Conservation (phyloP, 2,888 invertebrate species). For the Diachrysia chrysitis region DNA sequence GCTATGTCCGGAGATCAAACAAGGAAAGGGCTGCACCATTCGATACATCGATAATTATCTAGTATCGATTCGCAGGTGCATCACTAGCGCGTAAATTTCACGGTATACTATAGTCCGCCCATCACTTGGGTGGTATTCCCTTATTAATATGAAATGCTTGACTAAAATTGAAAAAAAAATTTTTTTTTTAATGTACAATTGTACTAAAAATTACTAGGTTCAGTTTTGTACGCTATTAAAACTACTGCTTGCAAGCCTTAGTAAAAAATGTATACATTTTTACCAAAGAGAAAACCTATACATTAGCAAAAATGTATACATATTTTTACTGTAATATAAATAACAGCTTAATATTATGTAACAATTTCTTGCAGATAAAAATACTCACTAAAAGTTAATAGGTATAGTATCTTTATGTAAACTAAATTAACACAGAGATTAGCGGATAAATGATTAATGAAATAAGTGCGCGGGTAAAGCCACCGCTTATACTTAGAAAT, state of each 20-base stretch:
- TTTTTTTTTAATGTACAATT: not conserved
- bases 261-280: too few relatives aligned
- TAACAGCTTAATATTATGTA: too few relatives aligned
- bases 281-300: too few relatives aligned
- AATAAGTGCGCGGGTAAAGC: slow-evolving; percentile 42
- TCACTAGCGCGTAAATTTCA: slow-evolving; percentile 67
- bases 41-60: slow-evolving; percentile 70
- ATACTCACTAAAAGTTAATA: slow-evolving; percentile 19
- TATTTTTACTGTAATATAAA: too few relatives aligned
- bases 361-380: too few relatives aligned
- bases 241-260: too few relatives aligned
- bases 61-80: slow-evolving; percentile 67
- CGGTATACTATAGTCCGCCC: slow-evolving; percentile 54
- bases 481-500: slow-evolving; percentile 20
- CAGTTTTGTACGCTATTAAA: too few relatives aligned
- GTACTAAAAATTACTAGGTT: too few relatives aligned
- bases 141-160: slow-evolving; percentile 45
- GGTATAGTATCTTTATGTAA: slow-evolving; percentile 29
- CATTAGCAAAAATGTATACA: too few relatives aligned
- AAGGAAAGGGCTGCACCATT: slow-evolving; percentile 78
- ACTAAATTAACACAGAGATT: slow-evolving; percentile 38
- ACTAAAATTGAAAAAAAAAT: slow-evolving; percentile 28
- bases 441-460: slow-evolving; percentile 44
- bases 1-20: slow-evolving; percentile 67
- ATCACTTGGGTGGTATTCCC: slow-evolving; percentile 65